phyloP scores from a whole-genome alignment of 2,797 vertebrate genomes.

The Rhadinocentrus ornatus region DNA sequence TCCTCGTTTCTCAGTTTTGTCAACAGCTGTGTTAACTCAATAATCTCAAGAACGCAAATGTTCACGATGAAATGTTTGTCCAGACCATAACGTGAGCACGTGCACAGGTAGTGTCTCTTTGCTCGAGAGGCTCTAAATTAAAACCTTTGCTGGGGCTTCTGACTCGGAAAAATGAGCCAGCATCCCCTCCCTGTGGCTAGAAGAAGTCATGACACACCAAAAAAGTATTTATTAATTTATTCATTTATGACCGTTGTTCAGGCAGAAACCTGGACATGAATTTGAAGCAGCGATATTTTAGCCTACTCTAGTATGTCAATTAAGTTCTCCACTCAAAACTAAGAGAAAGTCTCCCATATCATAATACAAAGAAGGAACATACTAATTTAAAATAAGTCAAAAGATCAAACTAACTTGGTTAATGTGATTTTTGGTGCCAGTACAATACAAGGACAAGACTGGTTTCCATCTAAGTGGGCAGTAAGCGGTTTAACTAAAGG shows the following conservation, averaged over 20 bases:
- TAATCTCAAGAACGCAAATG: constrained; percentile 11
- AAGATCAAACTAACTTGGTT: not conserved
- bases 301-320: not conserved
- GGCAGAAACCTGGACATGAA: not conserved
- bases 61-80: constrained; percentile 59
- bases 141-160: constrained; percentile 6
- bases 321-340: not conserved
- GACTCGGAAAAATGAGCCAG: constrained; percentile 5
- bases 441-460: not conserved
- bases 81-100: constrained; percentile 7
- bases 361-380: not conserved
- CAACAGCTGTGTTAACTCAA: constrained; percentile 31
- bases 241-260: not conserved
- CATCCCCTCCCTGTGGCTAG: constrained; percentile 56
- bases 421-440: constrained; percentile 5
- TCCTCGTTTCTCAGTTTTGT: not conserved
- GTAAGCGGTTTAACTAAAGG: constrained; percentile 59
- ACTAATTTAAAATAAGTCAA: not conserved
- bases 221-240: no score
- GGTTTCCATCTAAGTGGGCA: constrained; percentile 23
- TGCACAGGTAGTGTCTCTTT: constrained; percentile 41
- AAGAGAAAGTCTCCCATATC: not conserved
- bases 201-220: constrained; percentile 4
- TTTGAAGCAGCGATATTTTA: not conserved
- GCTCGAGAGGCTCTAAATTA: constrained; percentile 9